Base-by-base conservation (phyloP, 2,888 invertebrate genomes). In the Beris morrisii region DNA sequence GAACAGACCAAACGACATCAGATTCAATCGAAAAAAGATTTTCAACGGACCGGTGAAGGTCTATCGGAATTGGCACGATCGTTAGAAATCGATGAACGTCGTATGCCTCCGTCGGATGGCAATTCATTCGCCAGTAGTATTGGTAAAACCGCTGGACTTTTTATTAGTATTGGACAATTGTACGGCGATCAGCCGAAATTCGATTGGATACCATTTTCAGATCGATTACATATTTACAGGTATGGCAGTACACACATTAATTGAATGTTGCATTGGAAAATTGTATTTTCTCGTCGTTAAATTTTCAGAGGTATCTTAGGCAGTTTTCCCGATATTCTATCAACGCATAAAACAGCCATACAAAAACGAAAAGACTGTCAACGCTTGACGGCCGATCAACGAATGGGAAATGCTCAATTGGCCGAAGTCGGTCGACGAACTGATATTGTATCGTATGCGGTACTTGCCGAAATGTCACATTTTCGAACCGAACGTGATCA, bases 391-490 rank as follows among this genome's bases (percentile, higher is more conserved):
- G 75, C 86, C 44, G 95, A 95, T 76, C 89, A 91, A 72, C 93
- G 92, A 82, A 89, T 95, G 87, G 89, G 89, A 72, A 87, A 89
- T 68, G 86, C 86, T 15, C 92, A 94, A 75, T 83, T 94, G 69
- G 88, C 89, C 70, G 92, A 91, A 76, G 89, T 96, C 11, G 84
- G 89, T 70, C 86, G 90, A 72, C 86, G 95, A 73, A 92, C 94
- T 1, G 97, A 98, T 79, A 88, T 94, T 13, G 90, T 97, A 75
- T 94, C 96, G 0, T 97, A 96, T 78, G 90, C 95, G 2, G 87
- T 95, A 69, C 86, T 97, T 78, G 96, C 97, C 64, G 98, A 99
- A 84, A 89, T 97, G 73, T 90, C 91, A 73, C 95, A 97, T 79
- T 97, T 98, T 78, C 94, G 95, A 77, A 81, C 84, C 31, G 95